Base-by-base conservation (phyloP, 2,888 invertebrate genomes). In the Dilophus febrilis region DNA sequence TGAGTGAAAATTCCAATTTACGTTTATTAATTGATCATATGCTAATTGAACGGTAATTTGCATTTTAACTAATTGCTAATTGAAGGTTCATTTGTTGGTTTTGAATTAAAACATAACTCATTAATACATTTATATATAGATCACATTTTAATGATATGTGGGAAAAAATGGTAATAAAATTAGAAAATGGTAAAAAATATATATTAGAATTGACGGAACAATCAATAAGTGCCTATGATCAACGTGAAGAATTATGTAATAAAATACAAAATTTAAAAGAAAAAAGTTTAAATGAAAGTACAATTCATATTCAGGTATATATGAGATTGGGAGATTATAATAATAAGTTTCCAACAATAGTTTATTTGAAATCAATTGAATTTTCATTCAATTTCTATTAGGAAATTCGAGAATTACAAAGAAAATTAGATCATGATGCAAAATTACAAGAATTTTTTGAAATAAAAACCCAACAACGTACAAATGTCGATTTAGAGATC, bases 141-240 rank as follows among this genome's bases (percentile, higher is more conserved):
- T 71, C 77, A 18, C 77, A 77, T 49, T 92, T 90, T 60, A 90
- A 90, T 57, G 67, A 71, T 5, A 67, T 83, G 44, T 87, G 87
- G 76, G 76, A 79, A 53, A 75, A 76, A 50, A 69, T 87, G 52
- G 72, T 83, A 30, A 72, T 72, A 35, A 76, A 83, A 40, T 67
- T 88, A 37, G 77, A 77, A 53, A 70, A 73, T 30, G 82, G 87
- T 2, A 86, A 90, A 53, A 77, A 77, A 44, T 74, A 80, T 51
- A 85, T 88, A 55, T 72, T 83, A 48, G 87, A 87, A 52, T 64
- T 88, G 42, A 82, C 92, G 44, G 90, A 91, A 50, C 82, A 84
- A 50, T 84, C 90, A 1, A 90, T 86, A 17, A 66, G 79, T 31
- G 84, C 90, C 2, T 92, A 87, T 53, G 88, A 90, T 61, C 85